A percentile compares a stretch with the other conserved stretches of the same genome.
Conservation (phyloP, 2,797 vertebrate genomes). For the Tinamus major region DNA sequence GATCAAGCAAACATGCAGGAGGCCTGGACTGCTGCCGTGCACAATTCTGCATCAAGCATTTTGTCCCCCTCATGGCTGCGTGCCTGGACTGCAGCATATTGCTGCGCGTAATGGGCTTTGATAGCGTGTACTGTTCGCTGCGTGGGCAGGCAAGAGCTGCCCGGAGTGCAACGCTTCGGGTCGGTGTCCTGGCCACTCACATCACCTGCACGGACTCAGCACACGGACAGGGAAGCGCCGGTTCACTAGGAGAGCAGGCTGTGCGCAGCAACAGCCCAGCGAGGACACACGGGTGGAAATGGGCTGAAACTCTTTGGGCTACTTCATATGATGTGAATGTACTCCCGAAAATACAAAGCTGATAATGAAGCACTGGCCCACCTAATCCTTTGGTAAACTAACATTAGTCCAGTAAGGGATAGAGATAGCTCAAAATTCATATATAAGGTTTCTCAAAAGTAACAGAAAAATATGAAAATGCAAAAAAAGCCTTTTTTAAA, state of each 20-base stretch:
- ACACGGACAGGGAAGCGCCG: neutral
- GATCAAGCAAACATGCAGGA: neutral
- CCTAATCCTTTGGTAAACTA: neutral
- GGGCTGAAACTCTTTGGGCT: neutral
- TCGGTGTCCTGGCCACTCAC: neutral
- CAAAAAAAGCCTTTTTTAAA: neutral
- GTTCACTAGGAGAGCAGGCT: neutral
- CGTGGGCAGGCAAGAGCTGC: constrained; percentile 21
- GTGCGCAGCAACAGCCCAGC: neutral
- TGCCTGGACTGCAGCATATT: neutral
- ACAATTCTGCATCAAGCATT: neutral
- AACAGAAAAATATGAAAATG: neutral
- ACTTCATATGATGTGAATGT: neutral
- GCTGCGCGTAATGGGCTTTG: neutral
- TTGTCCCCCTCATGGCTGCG: neutral
- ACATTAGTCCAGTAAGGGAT: neutral
- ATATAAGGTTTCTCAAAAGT: neutral
- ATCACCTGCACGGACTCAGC: neutral
- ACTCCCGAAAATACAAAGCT: neutral
- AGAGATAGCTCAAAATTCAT: neutral
- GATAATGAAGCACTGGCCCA: neutral
- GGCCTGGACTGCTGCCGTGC: neutral
- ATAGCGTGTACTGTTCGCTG: neutral
- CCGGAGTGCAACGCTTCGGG: neutral
- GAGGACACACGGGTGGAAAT: neutral